Percentiles rank a stretch among this genome's conserved stretches.
These are phyloP conservation scores for Pararge aegeria DNA, from an alignment of 1,140 invertebrate genomes.

Conservation along the genomic window DNA sequence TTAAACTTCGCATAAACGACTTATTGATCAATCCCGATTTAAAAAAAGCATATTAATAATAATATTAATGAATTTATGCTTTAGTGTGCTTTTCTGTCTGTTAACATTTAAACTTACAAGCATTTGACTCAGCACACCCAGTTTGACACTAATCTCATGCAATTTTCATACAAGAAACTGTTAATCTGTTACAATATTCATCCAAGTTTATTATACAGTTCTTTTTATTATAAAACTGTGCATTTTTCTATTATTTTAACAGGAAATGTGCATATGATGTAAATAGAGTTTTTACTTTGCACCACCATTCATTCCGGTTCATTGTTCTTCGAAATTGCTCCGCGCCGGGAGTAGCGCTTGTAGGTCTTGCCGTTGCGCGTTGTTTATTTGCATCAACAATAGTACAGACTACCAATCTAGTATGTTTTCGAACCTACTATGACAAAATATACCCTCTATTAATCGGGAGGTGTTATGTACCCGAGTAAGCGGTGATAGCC, in stretches of 20 bases:
- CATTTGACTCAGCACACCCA: too few relatives aligned
- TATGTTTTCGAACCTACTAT: neutral
- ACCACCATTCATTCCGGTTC: conserved; percentile 68
- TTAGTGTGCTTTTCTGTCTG: too few relatives aligned
- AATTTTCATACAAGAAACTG: neutral
- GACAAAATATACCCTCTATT: neutral
- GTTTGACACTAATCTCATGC: too few relatives aligned
- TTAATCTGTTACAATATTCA: neutral
- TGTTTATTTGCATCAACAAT: conserved; percentile 36
- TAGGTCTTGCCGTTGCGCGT: conserved; percentile 53
- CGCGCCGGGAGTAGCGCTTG: conserved; percentile 60
- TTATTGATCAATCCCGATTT: too few relatives aligned
- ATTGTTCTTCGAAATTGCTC: conserved; percentile 77
- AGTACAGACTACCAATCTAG: conserved; percentile 8
- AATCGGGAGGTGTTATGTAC: neutral
- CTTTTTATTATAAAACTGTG: neutral
- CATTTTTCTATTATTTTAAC: conserved; percentile 44
- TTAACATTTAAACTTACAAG: too few relatives aligned
- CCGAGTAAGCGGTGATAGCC: neutral
- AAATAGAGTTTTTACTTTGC: conserved; percentile 74
- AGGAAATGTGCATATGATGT: conserved; percentile 66
- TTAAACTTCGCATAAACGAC: too few relatives aligned
- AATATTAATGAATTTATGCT: too few relatives aligned
- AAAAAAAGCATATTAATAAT: too few relatives aligned
- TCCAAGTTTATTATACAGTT: neutral